Percentiles rank a stretch among this genome's conserved stretches.
phyloP scores from a whole-genome alignment of 2,888 invertebrate genomes.

The Patella depressa region DNA sequence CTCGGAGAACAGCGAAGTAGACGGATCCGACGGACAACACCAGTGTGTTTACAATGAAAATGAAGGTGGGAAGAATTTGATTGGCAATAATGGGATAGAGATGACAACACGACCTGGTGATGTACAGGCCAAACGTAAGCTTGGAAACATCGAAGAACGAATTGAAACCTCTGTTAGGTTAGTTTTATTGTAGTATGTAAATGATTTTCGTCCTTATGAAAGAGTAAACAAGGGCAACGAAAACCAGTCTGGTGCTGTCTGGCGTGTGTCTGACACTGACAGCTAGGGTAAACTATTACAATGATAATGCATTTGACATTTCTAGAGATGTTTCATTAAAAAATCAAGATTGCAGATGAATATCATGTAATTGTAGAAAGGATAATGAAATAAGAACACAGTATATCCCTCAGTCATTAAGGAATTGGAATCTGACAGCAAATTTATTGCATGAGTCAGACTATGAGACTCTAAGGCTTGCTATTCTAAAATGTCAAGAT shows the following conservation, averaged over 20 bases:
- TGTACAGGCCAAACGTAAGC: constrained; percentile 32
- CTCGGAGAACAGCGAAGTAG: constrained; percentile 8
- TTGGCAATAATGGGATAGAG: constrained; percentile 15
- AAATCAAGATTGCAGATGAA: too few relatives aligned
- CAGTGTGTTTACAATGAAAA: constrained; percentile 25
- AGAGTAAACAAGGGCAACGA: neutral
- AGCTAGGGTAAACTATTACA: neutral
- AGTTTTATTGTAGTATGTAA: neutral
- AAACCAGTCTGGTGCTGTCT: constrained; percentile 11
- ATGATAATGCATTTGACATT: neutral
- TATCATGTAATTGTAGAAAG: too few relatives aligned
- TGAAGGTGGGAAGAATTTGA: constrained; percentile 16
- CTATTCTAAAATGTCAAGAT: too few relatives aligned
- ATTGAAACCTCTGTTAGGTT: constrained; percentile 56
- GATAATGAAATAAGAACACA: too few relatives aligned
- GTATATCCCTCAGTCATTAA: too few relatives aligned
- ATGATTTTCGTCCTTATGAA: too few relatives aligned
- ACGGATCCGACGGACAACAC: constrained; percentile 15
- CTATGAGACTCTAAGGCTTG: too few relatives aligned
- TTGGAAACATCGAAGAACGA: constrained; percentile 52
- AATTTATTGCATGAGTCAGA: too few relatives aligned
- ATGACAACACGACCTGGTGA: constrained; percentile 23
- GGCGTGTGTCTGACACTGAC: constrained; percentile 22
- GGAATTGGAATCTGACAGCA: too few relatives aligned
- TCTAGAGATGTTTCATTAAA: constrained; percentile 1